Base-by-base conservation (phyloP, 2,113 vertebrate species). In the Phylloscopus trochilus region DNA sequence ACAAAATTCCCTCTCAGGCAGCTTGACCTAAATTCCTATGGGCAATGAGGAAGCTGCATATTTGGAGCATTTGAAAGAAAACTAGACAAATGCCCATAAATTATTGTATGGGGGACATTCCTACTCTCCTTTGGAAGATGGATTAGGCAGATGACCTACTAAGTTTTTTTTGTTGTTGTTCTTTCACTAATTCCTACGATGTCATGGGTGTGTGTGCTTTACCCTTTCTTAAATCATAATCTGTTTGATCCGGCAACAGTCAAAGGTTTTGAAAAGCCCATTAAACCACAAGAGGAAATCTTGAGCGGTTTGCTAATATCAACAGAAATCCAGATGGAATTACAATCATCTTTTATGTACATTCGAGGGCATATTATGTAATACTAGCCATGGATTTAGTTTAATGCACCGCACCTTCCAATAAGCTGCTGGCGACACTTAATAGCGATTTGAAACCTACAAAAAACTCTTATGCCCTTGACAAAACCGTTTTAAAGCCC, bases 81-180 rank as follows among this genome's bases (percentile, higher is more conserved):
- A 83, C 51, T 83, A 90, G 91, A 80, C 81, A 95, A 95, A 95
- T 80, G 87, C 47, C 67, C 52, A 80, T 85, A 95, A 95, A 89
- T 93, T 91, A 95, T 73, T 72, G 31, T 77, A 87, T 35, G 35
- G 82, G 41, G 84, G 78, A 94, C 87, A 80, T 85, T 93, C 79
- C 85, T 83, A 63, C 92, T 69, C 33, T 90, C 59, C 81, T 88
- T 93, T 3, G 11, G 83, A 88, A 96, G 93, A 96, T 83, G 92
- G 92, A 95, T 95, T 94, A 97, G 94, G 91, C 89, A 75, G 93
- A 95, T 94, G 95, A 96, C 94, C 96, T 96, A 95, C 72, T 74
- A 92, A 95, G 72, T 53, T 19, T 23, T 89, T 79, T 68, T 53
- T 79, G n/a, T n/a, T n/a, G n/a, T 84, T 5, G 26, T 83, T 83